Evolutionary conservation across 2,113 vertebrate species (phyloP).

Genomic region (Datnioides undecimradiatus): DNA sequence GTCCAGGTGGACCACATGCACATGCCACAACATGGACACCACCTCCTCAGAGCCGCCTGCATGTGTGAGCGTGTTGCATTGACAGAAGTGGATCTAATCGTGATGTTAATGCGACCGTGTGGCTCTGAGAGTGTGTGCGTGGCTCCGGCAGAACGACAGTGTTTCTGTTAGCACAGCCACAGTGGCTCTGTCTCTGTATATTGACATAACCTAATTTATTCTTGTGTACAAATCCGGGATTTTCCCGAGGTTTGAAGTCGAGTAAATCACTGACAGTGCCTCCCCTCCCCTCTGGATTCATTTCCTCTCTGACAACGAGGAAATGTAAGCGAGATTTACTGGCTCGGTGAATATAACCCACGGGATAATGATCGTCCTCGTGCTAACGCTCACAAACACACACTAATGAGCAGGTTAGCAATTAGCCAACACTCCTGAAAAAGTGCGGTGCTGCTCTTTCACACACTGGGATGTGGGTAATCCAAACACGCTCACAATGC

Average conservation of each 20-base stretch:
- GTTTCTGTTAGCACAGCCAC: slow-evolving; percentile 10
- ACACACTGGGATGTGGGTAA: neutral
- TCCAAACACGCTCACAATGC: slow-evolving; percentile 2
- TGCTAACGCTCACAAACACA: slow-evolving; percentile 7
- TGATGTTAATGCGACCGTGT: neutral
- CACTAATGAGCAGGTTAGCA: slow-evolving; percentile 45
- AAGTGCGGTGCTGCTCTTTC: neutral
- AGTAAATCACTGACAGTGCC: slow-evolving; percentile 2
- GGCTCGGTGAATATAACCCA: slow-evolving; percentile 17
- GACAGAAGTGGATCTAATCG: neutral
- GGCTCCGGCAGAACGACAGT: neutral
- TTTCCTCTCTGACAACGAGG: slow-evolving; percentile 28
- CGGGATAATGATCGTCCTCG: slow-evolving; percentile 34
- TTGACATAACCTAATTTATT: slow-evolving; percentile 31
- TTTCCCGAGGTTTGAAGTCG: neutral
- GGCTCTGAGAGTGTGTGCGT: neutral
- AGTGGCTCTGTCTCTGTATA: neutral
- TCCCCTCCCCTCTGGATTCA: neutral
- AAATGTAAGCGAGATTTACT: slow-evolving; percentile 23
- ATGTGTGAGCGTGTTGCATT: neutral
- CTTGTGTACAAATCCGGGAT: slow-evolving; percentile 17
- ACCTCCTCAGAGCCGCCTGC: neutral
- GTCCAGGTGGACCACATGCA: too few species aligned
- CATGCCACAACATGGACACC: too few species aligned
- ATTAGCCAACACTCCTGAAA: slow-evolving; percentile 30